Conservation (phyloP, 1,140 invertebrate genomes). For the Nylanderia fulva region DNA sequence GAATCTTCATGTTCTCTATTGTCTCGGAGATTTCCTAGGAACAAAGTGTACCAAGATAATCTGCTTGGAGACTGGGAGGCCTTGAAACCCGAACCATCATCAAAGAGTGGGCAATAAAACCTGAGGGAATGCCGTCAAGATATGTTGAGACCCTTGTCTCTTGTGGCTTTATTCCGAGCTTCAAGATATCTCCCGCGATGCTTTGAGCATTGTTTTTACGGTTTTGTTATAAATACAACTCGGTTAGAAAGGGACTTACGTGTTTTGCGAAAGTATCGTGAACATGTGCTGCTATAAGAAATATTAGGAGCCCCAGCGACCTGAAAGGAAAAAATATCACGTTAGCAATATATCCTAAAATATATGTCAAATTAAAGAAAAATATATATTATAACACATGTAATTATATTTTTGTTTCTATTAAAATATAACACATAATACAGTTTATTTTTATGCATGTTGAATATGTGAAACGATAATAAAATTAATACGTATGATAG, state of each 20-base stretch:
- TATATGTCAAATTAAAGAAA: background rate
- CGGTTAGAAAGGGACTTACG: slow-evolving; percentile 79
- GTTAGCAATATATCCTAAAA: background rate
- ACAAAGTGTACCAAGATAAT: slow-evolving; percentile 52
- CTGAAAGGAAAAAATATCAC: slow-evolving; percentile 77
- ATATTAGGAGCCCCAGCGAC: slow-evolving; percentile 84
- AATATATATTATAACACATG: background rate
- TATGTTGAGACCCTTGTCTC: slow-evolving; percentile 71
- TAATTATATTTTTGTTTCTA: background rate
- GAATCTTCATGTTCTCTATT: slow-evolving; percentile 58
- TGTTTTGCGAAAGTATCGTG: slow-evolving; percentile 79
- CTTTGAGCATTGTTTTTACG: background rate
- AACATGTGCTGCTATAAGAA: slow-evolving; percentile 79
- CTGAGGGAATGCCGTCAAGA: slow-evolving; percentile 76
- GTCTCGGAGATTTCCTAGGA: slow-evolving; percentile 59
- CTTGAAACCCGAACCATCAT: slow-evolving; percentile 73
- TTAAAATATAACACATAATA: background rate
- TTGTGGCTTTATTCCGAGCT: slow-evolving; percentile 65
- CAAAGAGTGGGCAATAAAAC: slow-evolving; percentile 77
- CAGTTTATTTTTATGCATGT: background rate
- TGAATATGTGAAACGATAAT: background rate
- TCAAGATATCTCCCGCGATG: slow-evolving; percentile 46
- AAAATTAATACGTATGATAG: background rate
- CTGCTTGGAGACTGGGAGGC: slow-evolving; percentile 25
- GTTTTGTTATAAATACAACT: background rate